These are phyloP conservation scores for Oreochromis aureus DNA, from an alignment of 2,113 vertebrate genomes.

Conservation along the genomic window DNA sequence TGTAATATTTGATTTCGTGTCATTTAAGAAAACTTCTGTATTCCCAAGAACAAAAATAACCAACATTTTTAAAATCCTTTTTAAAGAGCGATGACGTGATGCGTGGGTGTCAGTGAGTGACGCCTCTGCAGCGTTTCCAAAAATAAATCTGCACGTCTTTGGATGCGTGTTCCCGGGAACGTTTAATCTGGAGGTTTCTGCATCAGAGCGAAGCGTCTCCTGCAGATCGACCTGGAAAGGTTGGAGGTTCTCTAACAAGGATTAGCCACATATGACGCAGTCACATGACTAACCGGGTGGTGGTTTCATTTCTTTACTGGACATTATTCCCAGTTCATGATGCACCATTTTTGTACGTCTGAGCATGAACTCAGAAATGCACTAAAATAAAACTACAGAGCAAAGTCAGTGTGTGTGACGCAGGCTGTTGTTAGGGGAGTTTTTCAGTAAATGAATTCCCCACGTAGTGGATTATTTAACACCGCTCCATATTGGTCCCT, in stretches of 20 bases:
- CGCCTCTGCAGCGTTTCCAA: background rate
- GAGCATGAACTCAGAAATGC: fast-evolving
- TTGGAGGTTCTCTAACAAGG: background rate
- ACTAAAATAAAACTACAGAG: background rate
- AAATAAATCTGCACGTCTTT: background rate
- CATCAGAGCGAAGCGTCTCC: background rate
- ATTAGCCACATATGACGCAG: background rate
- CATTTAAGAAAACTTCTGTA: background rate
- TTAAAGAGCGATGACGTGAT: background rate
- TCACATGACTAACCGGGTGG: background rate
- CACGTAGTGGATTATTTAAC: background rate
- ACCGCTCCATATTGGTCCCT: background rate
- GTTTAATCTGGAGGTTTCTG: background rate
- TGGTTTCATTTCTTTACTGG: background rate
- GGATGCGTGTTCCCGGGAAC: background rate
- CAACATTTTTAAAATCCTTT: background rate
- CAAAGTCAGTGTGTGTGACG: background rate
- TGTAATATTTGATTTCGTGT: background rate
- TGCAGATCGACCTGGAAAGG: background rate
- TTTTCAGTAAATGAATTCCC: background rate
- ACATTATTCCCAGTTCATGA: background rate
- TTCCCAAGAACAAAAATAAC: background rate
- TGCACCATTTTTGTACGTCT: fast-evolving
- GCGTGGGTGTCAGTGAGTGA: background rate
- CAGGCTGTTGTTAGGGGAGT: background rate